phyloP scores from a whole-genome alignment of 2,113 vertebrate genomes.

The Callithrix jacchus region DNA sequence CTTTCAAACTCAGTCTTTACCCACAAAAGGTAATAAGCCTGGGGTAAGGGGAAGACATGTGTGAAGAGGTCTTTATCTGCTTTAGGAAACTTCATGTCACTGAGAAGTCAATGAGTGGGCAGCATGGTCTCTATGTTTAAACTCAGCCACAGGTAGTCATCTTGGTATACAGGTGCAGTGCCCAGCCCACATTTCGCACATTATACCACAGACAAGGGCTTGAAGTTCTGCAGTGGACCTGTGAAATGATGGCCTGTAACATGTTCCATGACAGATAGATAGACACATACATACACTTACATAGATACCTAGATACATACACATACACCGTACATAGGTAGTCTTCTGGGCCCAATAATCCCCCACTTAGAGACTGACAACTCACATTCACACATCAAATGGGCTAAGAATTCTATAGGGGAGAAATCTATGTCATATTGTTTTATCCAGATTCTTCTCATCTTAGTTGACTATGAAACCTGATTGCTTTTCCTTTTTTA shows the following conservation, averaged over 20 bases:
- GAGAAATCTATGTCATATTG: neutral
- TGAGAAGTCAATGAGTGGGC: neutral
- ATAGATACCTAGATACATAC: neutral
- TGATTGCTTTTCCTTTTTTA: neutral
- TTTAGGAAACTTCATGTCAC: neutral
- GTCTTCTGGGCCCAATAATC: neutral
- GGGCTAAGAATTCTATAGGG: neutral
- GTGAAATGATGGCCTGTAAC: neutral
- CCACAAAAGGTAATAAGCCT: neutral
- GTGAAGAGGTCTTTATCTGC: neutral
- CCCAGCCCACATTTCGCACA: neutral
- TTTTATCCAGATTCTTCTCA: neutral
- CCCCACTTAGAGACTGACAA: neutral
- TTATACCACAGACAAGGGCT: neutral
- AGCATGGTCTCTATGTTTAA: neutral
- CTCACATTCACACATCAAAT: neutral
- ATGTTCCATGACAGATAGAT: neutral
- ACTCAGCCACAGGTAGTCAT: neutral
- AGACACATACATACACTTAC: neutral
- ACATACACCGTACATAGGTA: neutral
- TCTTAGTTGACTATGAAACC: neutral
- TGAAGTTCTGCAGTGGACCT: neutral
- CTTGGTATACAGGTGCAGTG: neutral
- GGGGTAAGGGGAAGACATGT: too few species aligned
- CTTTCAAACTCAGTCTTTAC: neutral